phyloP scores from a whole-genome alignment of 2,888 invertebrate genomes.

The Philopedon plagiatum region DNA sequence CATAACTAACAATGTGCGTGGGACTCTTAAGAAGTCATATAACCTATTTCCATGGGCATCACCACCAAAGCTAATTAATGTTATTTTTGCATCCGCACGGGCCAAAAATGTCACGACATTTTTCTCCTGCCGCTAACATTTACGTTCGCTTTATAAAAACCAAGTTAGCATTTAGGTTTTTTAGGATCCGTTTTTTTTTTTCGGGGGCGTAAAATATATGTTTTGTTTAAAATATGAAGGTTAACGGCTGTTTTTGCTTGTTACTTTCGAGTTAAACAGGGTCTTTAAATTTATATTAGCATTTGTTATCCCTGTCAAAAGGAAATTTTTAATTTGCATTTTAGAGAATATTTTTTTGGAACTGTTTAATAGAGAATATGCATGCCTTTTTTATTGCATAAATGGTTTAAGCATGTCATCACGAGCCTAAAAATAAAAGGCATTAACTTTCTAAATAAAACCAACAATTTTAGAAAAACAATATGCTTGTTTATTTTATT shows the following conservation, averaged over 20 bases:
- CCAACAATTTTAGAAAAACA: too few relatives aligned
- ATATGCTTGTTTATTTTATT: too few relatives aligned
- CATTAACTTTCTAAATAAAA: too few relatives aligned
- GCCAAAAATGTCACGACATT: conserved; percentile 36
- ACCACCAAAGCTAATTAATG: conserved; percentile 25
- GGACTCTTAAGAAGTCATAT: too few relatives aligned
- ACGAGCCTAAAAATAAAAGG: too few relatives aligned
- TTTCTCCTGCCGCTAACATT: conserved; percentile 22
- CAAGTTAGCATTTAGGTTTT: conserved; percentile 28
- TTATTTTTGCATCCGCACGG: conserved; percentile 32
- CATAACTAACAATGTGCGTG: too few relatives aligned
- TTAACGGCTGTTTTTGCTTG: conserved; percentile 8
- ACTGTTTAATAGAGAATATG: too few relatives aligned
- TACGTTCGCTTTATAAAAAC: conserved; percentile 30
- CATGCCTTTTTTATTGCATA: too few relatives aligned
- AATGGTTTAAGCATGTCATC: too few relatives aligned
- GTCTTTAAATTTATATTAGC: conserved; percentile 15
- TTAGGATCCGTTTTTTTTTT: conserved; percentile 13
- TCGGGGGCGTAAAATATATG: neutral
- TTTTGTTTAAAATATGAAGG: conserved; percentile 22
- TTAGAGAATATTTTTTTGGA: neutral
- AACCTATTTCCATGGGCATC: neutral
- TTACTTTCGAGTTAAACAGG: conserved; percentile 9
- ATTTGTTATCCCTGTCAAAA: neutral
- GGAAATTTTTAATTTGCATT: neutral